Percentiles rank a stretch among this genome's conserved stretches.
These are phyloP conservation scores for Pardalotus punctatus DNA, from an alignment of 2,113 vertebrate genomes.

Conservation along the genomic window DNA sequence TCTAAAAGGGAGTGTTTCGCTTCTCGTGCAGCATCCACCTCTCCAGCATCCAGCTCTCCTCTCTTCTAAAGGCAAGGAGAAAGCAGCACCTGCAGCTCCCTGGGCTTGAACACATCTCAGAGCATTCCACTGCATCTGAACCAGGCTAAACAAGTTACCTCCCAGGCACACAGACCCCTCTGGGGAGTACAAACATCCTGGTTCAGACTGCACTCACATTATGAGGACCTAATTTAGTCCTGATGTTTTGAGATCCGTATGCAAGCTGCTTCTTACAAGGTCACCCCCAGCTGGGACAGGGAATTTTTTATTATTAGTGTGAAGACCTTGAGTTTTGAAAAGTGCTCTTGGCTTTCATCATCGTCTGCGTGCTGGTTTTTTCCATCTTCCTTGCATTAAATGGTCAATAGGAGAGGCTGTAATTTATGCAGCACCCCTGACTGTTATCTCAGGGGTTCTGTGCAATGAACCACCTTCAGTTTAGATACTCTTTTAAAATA, in stretches of 20 bases:
- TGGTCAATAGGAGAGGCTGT: neutral
- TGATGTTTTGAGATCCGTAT: neutral
- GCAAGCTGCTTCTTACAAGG: constrained; percentile 11
- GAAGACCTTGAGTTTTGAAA: constrained; percentile 22
- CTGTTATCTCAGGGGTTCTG: neutral
- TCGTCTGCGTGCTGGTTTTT: neutral
- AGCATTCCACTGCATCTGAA: neutral
- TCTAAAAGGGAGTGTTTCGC: neutral
- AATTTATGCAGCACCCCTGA: neutral
- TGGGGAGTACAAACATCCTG: neutral
- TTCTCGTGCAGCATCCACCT: neutral
- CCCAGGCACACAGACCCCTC: neutral
- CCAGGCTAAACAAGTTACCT: neutral
- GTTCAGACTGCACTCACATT: neutral
- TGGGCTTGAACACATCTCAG: accelerated
- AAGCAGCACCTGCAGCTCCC: neutral
- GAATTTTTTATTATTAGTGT: neutral
- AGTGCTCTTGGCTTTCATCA: neutral
- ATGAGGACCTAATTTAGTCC: constrained; percentile 11
- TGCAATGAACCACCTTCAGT: neutral
- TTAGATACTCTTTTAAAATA: neutral
- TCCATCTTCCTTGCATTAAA: neutral
- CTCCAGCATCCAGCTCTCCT: neutral
- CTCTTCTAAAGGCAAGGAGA: neutral
- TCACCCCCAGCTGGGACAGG: constrained; percentile 1